Base-by-base conservation (phyloP, 2,797 vertebrate species). In the Myotis findleyi region DNA sequence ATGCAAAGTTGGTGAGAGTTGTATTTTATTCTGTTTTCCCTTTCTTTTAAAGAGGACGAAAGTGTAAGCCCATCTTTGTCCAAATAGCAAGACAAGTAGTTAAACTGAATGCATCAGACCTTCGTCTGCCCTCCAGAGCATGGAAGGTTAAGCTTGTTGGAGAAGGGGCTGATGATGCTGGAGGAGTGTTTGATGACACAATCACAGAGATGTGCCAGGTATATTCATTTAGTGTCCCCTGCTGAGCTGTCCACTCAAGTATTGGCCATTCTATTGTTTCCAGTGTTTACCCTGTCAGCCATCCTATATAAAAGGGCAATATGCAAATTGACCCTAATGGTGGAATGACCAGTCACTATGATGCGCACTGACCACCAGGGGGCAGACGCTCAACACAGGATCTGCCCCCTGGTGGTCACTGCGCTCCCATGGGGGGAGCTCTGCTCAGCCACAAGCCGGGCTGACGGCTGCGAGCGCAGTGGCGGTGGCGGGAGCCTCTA, bases 151-250 rank as follows among this genome's bases (percentile, higher is more conserved):
- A 99, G 84, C 96, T 99, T 84, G 99, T 99, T 16, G 99, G 99
- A 66, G 99, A 99, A 97, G 99, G 99, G 49, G 99, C 99, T 5
- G 99, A 99, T 89, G 99, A 99, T 10, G 99, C 99, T 1, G 99
- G 99, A 25, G 99, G 99, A 41, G 99, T 99, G 66, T 99, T 99
- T 93, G 99, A 99, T 94, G 99, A 99, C 97, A 99, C 99, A 6
- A 99, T 99, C 84, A 99, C 99, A 55, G 99, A 99, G 95, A 99
- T 99, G 98, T 99, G 99, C 97, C 99, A 99, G 99, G 99, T 99
- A 97, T 87, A 21, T 87, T 62, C 55, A 1, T 59, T 41, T 3
- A 14, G 6, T 51, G 44, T 87, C 38, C 33, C 41, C 76, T 82
- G 18, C 80, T 80, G 57, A 73, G 75, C 17, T 30, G 30, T 66